phyloP scores from a whole-genome alignment of 2,797 vertebrate species.

The Artibeus lituratus region DNA sequence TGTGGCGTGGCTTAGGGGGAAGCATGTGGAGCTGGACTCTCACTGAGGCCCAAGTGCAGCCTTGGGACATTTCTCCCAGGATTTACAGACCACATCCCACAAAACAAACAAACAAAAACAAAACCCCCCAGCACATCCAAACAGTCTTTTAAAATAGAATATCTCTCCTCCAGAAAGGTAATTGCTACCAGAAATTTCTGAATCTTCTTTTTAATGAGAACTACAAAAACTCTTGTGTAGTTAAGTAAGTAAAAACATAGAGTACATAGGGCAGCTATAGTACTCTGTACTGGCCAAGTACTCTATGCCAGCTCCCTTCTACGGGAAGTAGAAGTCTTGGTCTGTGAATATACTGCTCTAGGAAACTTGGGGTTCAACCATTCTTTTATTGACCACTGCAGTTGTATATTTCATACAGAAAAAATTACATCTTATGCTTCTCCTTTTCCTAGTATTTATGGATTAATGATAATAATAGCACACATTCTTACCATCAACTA shows the following conservation, averaged over 20 bases:
- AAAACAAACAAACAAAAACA: neutral
- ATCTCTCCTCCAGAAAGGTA: neutral
- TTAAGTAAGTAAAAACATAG: neutral
- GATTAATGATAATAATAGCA: neutral
- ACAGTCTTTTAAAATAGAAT: neutral
- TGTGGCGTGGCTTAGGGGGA: neutral
- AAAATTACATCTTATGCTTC: neutral
- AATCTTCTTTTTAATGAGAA: slow-evolving; percentile 9
- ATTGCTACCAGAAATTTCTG: neutral
- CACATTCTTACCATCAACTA: neutral
- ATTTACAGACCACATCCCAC: neutral
- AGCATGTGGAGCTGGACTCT: neutral
- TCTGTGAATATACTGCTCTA: neutral
- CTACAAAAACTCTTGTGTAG: neutral
- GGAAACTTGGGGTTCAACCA: neutral
- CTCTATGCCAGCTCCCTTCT: neutral
- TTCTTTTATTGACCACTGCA: neutral
- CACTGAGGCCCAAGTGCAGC: neutral
- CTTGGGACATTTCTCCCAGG: neutral
- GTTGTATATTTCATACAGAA: neutral
- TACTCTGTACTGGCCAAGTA: neutral
- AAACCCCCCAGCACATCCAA: neutral
- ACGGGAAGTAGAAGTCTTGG: neutral
- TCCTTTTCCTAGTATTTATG: neutral
- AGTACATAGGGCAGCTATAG: no score